A percentile compares a stretch with the other conserved stretches of the same genome.
Conservation (phyloP, 2,797 vertebrate genomes). For the Cyprinella venusta region DNA sequence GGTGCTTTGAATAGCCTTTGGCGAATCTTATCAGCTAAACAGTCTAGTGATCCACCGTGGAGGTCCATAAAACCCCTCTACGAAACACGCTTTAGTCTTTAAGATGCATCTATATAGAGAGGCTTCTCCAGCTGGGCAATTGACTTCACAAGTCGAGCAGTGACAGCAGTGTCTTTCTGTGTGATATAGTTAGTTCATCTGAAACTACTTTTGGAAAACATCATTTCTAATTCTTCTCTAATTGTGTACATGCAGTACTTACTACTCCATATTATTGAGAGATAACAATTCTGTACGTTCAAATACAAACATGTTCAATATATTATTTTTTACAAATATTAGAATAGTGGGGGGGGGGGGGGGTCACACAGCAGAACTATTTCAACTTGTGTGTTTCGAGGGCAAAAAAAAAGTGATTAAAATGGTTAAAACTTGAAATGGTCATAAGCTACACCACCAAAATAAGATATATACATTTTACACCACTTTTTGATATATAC, state of each 20-base stretch:
- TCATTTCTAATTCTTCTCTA: background rate
- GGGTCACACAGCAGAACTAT: background rate
- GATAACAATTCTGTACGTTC: background rate
- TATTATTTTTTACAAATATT: too few species aligned
- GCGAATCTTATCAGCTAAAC: slow-evolving; percentile 77
- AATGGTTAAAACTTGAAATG: background rate
- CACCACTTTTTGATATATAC: background rate
- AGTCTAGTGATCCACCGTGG: slow-evolving; percentile 76
- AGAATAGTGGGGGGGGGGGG: too few species aligned
- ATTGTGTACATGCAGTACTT: background rate
- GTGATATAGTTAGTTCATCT: background rate
- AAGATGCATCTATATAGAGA: background rate
- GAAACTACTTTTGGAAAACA: background rate
- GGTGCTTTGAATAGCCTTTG: slow-evolving; percentile 71
- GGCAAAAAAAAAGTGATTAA: background rate
- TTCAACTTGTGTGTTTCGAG: background rate
- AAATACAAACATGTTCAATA: background rate
- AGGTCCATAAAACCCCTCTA: slow-evolving; percentile 62
- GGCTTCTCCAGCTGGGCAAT: too few species aligned
- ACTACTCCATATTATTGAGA: background rate
- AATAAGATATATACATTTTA: background rate
- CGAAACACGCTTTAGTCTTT: slow-evolving; percentile 37
- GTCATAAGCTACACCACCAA: background rate
- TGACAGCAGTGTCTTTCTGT: background rate
- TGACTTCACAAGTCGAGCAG: slow-evolving; percentile 57